phyloP scores from a whole-genome alignment of 1,140 invertebrate genomes.

The Drosophila eugracilis region DNA sequence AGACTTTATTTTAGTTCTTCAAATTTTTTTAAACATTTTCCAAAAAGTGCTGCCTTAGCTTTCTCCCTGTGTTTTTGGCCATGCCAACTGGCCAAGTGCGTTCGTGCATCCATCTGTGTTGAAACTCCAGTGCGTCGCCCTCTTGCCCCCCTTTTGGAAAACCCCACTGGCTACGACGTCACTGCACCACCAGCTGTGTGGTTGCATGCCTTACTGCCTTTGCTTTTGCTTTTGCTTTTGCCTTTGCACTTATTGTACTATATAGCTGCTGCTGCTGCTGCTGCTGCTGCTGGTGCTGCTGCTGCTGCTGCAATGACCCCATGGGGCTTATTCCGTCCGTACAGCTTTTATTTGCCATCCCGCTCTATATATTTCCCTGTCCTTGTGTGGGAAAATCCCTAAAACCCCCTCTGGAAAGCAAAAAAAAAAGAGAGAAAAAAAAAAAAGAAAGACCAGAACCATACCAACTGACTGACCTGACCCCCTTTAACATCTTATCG shows the following conservation, averaged over 20 bases:
- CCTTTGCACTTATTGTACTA: slow-evolving; percentile 4
- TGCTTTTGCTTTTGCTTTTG: slow-evolving; percentile 23
- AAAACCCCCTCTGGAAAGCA: background rate
- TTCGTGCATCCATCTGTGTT: slow-evolving; percentile 43
- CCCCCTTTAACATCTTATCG: slow-evolving; percentile 51
- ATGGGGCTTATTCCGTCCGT: slow-evolving; percentile 37
- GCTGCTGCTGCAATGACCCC: slow-evolving; percentile 42
- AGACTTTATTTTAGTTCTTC: too few species aligned
- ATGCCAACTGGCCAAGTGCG: slow-evolving; percentile 45
- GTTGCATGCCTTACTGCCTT: slow-evolving; percentile 56
- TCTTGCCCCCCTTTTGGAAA: background rate
- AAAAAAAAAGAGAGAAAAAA: too few species aligned
- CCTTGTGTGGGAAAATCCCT: background rate
- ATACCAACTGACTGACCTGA: slow-evolving; percentile 19
- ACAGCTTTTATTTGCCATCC: slow-evolving; percentile 1
- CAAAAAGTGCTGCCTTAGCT: background rate
- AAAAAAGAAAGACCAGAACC: too few species aligned
- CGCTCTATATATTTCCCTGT: slow-evolving; percentile 1
- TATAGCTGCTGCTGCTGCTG: background rate
- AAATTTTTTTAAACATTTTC: too few species aligned
- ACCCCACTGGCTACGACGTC: slow-evolving; percentile 1
- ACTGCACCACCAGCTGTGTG: slow-evolving; percentile 34
- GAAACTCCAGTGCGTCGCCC: slow-evolving; percentile 19
- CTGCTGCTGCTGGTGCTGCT: too few species aligned
- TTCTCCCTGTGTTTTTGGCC: background rate